A percentile compares a stretch with the other conserved stretches of the same genome.
phyloP scores from a whole-genome alignment of 2,888 invertebrate genomes.

The Parnassius apollo region DNA sequence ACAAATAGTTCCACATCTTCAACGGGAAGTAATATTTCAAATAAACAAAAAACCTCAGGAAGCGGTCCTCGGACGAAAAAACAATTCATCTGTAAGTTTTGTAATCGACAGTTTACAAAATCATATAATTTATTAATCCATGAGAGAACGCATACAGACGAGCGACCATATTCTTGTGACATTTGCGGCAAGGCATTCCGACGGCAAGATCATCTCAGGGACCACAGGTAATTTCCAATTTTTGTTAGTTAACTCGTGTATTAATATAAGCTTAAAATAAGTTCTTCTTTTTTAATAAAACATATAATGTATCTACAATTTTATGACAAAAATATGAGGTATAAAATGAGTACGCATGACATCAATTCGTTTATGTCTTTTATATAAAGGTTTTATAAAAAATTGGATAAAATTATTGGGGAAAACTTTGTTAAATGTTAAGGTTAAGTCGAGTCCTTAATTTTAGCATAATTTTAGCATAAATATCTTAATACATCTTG shows the following conservation, averaged over 20 bases:
- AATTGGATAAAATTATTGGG: too few relatives aligned
- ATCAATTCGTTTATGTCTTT: too few relatives aligned
- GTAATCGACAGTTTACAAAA: slow-evolving; percentile 98
- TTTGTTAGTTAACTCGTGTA: background rate
- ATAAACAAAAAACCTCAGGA: slow-evolving; percentile 68
- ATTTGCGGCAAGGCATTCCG: slow-evolving; percentile 99
- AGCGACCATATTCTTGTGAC: slow-evolving; percentile 98
- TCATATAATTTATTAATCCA: slow-evolving; percentile 98
- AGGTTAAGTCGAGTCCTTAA: too few relatives aligned
- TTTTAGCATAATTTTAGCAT: too few relatives aligned
- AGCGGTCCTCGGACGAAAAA: slow-evolving; percentile 94
- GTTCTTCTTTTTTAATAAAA: too few relatives aligned
- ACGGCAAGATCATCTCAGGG: slow-evolving; percentile 96
- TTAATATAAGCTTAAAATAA: too few relatives aligned
- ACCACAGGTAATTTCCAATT: slow-evolving; percentile 87
- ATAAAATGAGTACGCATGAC: too few relatives aligned
- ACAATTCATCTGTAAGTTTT: slow-evolving; percentile 99
- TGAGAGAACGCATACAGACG: slow-evolving; percentile 98
- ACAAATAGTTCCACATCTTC: slow-evolving; percentile 73
- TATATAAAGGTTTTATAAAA: too few relatives aligned
- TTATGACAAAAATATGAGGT: too few relatives aligned
- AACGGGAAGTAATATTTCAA: slow-evolving; percentile 68
- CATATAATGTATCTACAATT: too few relatives aligned
- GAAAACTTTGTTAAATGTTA: too few relatives aligned
- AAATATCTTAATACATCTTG: too few relatives aligned